Evolutionary conservation across 2,888 invertebrate genomes (phyloP), one percentile per base, ranked within the genome.

Genomic region (Stenolophus ochropezus): DNA sequence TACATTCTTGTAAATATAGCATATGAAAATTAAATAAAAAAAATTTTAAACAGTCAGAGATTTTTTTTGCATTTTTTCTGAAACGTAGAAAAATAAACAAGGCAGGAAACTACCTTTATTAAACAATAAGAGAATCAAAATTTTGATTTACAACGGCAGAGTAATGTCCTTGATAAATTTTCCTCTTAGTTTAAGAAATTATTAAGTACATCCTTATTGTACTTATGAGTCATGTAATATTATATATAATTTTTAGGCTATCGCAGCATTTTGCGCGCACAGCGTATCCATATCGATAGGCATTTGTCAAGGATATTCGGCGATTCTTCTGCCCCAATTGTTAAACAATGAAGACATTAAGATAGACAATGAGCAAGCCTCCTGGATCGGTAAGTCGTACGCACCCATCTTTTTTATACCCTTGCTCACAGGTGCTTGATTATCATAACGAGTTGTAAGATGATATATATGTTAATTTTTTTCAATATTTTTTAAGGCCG

Each of bases 251-350:
- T 49, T 73, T 73, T 91, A 94, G 94, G 92, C 93, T 74, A 85
- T 93, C 85, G 94, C 94, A 81, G 93, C 94, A 25, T 89, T 94
- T 84, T 94, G 93, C 79, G 94, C 94, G 53, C 94, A 95, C 88
- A 93, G 93, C 14, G 94, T 94, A 85, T 94, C 94, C 86, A 93
- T 94, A 86, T 94, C 94, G 74, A 94, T 94, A 84, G 95, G 95
- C 0, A 92, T 94, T 86, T 93, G 93, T 83, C 95, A 95, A 87
- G 94, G 94, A 53, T 95, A 94, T 90, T 94, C 94, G 56, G 94
- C 94, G 0, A 93, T 95, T 27, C 91, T 94, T 85, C 90, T 94
- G 83, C 95, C 94, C 76, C 94, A 94, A 89, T 91, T 94, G 83
- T 89, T 91, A 74, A 89, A 88, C 42, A 90, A 92, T 0, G 87